Evolutionary conservation across 2,888 invertebrate species (phyloP).

Genomic region (Sussaba pulchella): DNA sequence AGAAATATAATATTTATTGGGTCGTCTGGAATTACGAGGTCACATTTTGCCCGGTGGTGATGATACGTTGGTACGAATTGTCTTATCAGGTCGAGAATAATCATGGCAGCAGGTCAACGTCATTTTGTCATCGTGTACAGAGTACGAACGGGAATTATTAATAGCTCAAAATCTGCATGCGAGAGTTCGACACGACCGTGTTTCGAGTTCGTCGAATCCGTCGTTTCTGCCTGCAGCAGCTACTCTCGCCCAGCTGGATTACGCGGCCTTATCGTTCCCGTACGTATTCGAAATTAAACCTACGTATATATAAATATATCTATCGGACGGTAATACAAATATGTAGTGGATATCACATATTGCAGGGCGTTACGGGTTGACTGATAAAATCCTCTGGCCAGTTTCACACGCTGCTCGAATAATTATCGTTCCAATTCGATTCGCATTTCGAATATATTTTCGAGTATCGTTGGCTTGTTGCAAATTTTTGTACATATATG

Average conservation of each 20-base stretch:
- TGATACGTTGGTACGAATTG: constrained; percentile 8
- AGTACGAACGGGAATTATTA: constrained; percentile 33
- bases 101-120: constrained; percentile 13
- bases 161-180: constrained; percentile 27
- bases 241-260: constrained; percentile 5
- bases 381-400: constrained; percentile 49
- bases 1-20: background rate
- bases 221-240: constrained; percentile 7
- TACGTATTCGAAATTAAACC: constrained; percentile 44
- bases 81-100: constrained; percentile 28
- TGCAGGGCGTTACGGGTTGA: background rate
- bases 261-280: constrained; percentile 46
- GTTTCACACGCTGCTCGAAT: constrained; percentile 59
- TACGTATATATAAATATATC: constrained; percentile 10
- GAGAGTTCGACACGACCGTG: constrained; percentile 25
- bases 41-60: background rate
- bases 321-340: constrained; percentile 3
- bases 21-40: background rate
- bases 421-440: constrained; percentile 57
- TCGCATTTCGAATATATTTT: constrained; percentile 48
- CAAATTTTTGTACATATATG: too few species aligned
- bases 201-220: constrained; percentile 8
- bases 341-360: constrained; percentile 12
- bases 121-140: background rate
- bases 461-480: constrained; percentile 13